Evolutionary conservation across 2,797 vertebrate genomes (phyloP), one percentile per base, ranked within the genome.

Genomic region (Pipistrellus pygmaeus): DNA sequence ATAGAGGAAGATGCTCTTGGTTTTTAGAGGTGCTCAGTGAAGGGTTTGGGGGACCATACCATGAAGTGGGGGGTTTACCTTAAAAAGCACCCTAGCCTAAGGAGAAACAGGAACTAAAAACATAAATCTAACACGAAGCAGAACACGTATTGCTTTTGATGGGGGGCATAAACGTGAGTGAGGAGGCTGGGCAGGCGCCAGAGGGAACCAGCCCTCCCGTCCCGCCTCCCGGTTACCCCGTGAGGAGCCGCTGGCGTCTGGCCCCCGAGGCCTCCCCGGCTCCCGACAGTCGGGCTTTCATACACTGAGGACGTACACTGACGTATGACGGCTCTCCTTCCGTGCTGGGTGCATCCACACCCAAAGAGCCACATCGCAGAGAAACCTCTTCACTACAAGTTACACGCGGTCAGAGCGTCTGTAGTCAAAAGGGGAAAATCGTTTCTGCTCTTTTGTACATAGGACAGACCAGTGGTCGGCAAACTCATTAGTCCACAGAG

Each of bases 241-340:
- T 21, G 55, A 44, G n/a, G 44, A 82, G 10, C 32, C 82, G 12
- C 1, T 66, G 21, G 68, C 76, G 23, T 41, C 35, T 76, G 21
- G 4, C 88, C 80, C 71, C 41, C 82, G 55, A 72, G 20, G 38
- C 75, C 53, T 72, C 53, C 76, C 51, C 15, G 15, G 86, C 94
- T 94, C 81, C 83, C 55, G 94, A 93, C 91, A 94, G 85, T 44
- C 48, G 71, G n/a, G 73, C 77, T 95, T 91, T 78, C 60, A 32
- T 69, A 38, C 38, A 38, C 38, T 64, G 66, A 88, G 14, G 57
- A 89, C 90, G 90, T n/a, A n/a, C n/a, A n/a, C n/a, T n/a, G n/a
- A n/a, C n/a, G n/a, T n/a, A n/a, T n/a, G n/a, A n/a, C n/a, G n/a
- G 92, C 46, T 93, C 9, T 75, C 14, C 46, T 93, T 90, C 86